These are phyloP conservation scores for Heliocidaris tuberculata DNA, from an alignment of 35 echinoderm and acorn worm species.

Conservation along the genomic window DNA sequence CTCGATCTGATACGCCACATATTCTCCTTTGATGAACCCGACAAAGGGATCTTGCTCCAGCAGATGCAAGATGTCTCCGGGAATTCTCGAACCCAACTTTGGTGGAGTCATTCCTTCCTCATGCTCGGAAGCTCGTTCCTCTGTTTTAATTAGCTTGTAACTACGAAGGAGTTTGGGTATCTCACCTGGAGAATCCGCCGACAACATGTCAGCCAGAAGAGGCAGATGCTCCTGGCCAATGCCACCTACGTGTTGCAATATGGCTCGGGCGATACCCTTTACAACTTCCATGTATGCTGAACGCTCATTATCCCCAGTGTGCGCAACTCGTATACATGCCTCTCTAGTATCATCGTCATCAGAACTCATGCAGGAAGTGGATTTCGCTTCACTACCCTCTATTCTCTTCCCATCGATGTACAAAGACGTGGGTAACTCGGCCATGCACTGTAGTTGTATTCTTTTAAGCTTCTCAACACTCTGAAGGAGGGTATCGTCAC, in stretches of 20 bases:
- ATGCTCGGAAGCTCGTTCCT: neutral
- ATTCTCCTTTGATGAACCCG: neutral
- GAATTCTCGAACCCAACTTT: neutral
- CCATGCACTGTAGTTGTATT: neutral
- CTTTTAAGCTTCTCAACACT: neutral
- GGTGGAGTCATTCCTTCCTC: neutral
- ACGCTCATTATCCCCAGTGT: neutral
- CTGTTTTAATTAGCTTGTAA: neutral
- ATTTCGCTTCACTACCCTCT: neutral
- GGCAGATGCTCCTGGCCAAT: neutral
- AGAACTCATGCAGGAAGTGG: neutral
- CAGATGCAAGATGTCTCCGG: neutral
- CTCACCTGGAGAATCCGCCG: neutral
- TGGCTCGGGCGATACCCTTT: neutral
- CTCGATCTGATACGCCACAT: neutral
- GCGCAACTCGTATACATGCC: neutral
- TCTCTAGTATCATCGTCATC: neutral
- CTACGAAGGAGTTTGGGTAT: neutral
- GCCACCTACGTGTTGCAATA: neutral
- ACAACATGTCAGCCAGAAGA: neutral
- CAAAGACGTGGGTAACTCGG: neutral
- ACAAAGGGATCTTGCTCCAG: neutral
- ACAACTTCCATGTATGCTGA: conserved; percentile 1
- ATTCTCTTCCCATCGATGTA: neutral
- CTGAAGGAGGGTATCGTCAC: neutral